Evolutionary conservation across 2,888 invertebrate species (phyloP).

Genomic region (Scrobipalpa costella): DNA sequence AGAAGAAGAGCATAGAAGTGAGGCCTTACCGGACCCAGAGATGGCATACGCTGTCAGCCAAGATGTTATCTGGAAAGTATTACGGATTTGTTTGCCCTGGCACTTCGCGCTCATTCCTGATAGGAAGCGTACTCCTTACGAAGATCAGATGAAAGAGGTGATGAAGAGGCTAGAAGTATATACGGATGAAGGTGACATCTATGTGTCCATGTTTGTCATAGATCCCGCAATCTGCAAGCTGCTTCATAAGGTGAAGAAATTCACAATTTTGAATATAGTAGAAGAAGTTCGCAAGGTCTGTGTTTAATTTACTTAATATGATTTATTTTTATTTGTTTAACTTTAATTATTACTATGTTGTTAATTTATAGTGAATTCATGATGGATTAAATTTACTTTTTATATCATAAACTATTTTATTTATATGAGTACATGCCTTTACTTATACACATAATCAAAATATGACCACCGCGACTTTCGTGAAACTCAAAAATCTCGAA

Average conservation of each 20-base stretch:
- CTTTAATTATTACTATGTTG: neutral
- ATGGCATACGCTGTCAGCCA: conserved; percentile 63
- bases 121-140: conserved; percentile 52
- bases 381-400: conserved; percentile 4
- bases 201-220: conserved; percentile 60
- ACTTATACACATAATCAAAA: no score
- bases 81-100: conserved; percentile 68
- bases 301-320: conserved; percentile 10
- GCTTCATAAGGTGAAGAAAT: conserved; percentile 65
- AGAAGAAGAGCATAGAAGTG: conserved; percentile 54
- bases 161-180: conserved; percentile 58
- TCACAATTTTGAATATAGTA: conserved; percentile 56
- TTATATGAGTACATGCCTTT: neutral
- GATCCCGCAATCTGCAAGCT: conserved; percentile 61
- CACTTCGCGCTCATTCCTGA: conserved; percentile 63
- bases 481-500: no score
- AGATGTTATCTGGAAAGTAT: conserved; percentile 65
- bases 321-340: conserved; percentile 5
- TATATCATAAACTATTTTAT: neutral
- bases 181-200: conserved; percentile 66
- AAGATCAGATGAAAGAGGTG: conserved; percentile 50
- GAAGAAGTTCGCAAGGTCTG: conserved; percentile 54
- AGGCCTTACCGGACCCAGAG: conserved; percentile 51
- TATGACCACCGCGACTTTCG: no score
- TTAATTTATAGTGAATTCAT: neutral